A percentile compares a stretch with the other conserved stretches of the same genome.
phyloP scores from a whole-genome alignment of 2,113 vertebrate species.

The Perognathus longimembris region DNA sequence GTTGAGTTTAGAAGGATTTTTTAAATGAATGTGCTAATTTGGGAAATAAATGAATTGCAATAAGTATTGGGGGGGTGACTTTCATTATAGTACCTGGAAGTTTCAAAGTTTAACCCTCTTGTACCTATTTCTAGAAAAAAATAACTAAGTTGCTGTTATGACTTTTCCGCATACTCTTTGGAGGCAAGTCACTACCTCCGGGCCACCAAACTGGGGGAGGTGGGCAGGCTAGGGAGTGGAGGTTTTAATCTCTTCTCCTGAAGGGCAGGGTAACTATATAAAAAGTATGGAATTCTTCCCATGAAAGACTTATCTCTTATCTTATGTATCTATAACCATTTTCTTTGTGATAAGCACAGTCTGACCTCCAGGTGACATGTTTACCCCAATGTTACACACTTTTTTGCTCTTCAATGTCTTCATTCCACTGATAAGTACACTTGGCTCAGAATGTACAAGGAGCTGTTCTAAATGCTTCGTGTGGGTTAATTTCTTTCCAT shows the following conservation, averaged over 20 bases:
- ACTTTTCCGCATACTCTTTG: not conserved
- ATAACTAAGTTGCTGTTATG: not conserved
- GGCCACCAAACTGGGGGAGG: not conserved
- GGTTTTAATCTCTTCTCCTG: not conserved
- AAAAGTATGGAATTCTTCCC: not conserved
- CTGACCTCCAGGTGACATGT: not conserved
- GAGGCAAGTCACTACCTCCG: not conserved
- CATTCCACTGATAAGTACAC: not conserved
- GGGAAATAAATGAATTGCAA: not conserved
- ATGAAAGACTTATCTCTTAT: not conserved
- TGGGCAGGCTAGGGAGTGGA: rapidly evolving
- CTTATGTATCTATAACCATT: not conserved
- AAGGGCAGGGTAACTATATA: not conserved
- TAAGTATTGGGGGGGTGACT: not conserved
- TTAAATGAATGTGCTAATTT: conserved; percentile 12
- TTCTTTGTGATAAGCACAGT: not conserved
- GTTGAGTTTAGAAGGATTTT: conserved; percentile 44
- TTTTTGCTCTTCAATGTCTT: not conserved
- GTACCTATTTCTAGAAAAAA: conserved; percentile 86
- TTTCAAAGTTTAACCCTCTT: not conserved
- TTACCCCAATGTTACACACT: not conserved
- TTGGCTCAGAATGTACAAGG: not conserved
- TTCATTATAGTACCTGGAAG: not conserved
- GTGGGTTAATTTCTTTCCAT: not conserved
- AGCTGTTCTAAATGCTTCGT: not conserved